Base-by-base conservation (phyloP, 2,797 vertebrate species). In the Limosa lapponica region DNA sequence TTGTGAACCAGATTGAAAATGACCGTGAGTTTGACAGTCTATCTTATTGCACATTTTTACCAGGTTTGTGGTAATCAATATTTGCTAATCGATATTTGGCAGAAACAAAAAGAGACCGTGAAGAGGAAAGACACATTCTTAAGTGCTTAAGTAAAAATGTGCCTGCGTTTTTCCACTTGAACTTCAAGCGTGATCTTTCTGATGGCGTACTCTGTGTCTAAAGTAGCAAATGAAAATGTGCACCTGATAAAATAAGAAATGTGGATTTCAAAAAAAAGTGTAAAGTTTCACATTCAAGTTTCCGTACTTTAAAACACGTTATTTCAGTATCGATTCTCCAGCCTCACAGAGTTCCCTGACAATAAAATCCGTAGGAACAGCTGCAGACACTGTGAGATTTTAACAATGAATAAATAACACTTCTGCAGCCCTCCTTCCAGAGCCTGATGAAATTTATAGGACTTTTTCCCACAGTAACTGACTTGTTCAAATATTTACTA, bases 361-460 rank as follows among this genome's bases (percentile, higher is more conserved):
- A 84, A 36, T 92, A 82, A 94, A 95, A 90, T 77, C 74, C 49
- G 48, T 62, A 62, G 44, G 92, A 95, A 92, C 94, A 94, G 94
- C 96, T 96, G 95, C 90, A 92, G 92, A 73, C 66, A 71, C 59
- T 75, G 62, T 75, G 82, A 93, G 88, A 66, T 69, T 95, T 92
- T 87, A 94, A 94, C 94, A 96, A 96, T 84, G 92, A 95, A 90
- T 89, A 93, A 92, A 66, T 87, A 92, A 78, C 90, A 62, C 82
- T 89, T 90, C 44, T 64, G 41, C 61, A 32, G 61, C 41, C 7
- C 30, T 32, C 10, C 41, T 90, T 83, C 49, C 86, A 91, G 73
- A 79, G 55, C 51, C 88, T 79, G 81, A 46, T 73, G 70, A 96
- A 92, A 87, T 96, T 95, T 96, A 94, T 94, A 80, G 78, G 70